phyloP scores from a whole-genome alignment of 2,797 vertebrate genomes.

The Acrocephalus scirpaceus region DNA sequence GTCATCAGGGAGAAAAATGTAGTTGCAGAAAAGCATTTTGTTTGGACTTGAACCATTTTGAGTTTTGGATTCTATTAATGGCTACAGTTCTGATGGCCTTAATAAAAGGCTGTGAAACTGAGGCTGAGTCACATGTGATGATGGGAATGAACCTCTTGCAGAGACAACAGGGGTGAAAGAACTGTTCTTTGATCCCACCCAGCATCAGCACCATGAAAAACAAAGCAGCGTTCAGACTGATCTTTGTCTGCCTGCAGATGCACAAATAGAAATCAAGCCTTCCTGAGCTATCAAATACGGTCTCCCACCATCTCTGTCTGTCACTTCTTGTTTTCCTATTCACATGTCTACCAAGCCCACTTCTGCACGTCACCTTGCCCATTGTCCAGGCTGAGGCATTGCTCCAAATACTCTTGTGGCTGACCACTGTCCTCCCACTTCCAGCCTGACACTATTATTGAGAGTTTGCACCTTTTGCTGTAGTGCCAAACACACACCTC shows the following conservation, averaged over 20 bases:
- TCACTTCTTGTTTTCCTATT: neutral
- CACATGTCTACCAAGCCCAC: neutral
- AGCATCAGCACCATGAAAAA: neutral
- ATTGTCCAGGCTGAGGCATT: neutral
- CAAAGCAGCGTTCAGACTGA: neutral
- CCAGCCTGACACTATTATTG: neutral
- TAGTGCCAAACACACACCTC: neutral
- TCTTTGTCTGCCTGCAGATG: neutral
- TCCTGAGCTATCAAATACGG: neutral
- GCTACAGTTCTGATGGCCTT: neutral
- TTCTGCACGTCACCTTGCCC: fast-evolving
- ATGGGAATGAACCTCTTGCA: neutral
- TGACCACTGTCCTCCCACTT: neutral
- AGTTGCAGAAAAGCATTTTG: neutral
- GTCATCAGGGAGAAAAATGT: neutral
- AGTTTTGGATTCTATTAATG: neutral
- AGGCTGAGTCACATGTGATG: neutral
- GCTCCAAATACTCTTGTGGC: neutral
- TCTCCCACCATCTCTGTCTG: neutral
- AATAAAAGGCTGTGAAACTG: neutral
- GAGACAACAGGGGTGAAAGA: neutral
- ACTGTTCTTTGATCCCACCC: neutral
- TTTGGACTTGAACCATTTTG: neutral
- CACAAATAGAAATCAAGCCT: neutral
- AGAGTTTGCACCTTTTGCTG: neutral